phyloP scores from a whole-genome alignment of 1,140 invertebrate genomes.

The Linepithema humile region DNA sequence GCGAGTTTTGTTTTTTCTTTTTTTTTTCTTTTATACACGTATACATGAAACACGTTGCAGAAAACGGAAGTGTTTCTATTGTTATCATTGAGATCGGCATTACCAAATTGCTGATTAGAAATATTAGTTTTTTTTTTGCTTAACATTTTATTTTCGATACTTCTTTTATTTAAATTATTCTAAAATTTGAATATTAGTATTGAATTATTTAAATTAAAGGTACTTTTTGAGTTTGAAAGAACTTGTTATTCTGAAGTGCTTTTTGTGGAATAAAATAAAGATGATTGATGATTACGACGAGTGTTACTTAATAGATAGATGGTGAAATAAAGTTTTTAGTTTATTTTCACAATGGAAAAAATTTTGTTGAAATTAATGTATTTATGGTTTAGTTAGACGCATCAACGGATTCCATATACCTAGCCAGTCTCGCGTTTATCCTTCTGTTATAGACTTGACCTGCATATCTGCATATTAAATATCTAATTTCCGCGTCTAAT shows the following conservation, averaged over 20 bases:
- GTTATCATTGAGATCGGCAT: neutral
- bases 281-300: too few species aligned
- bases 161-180: conserved; percentile 36
- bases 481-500: conserved; percentile 68
- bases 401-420: conserved; percentile 5
- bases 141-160: neutral
- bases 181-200: neutral
- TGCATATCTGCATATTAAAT: conserved; percentile 21
- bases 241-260: neutral
- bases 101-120: neutral
- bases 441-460: conserved; percentile 69
- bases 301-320: neutral
- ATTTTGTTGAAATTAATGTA: too few species aligned
- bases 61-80: neutral
- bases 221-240: neutral
- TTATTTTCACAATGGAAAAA: too few species aligned
- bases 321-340: neutral
- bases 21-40: conserved; percentile 6
- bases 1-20: conserved; percentile 28
- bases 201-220: conserved; percentile 8
- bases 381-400: too few species aligned
- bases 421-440: conserved; percentile 42
- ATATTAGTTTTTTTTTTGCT: neutral
- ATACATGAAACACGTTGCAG: too few species aligned
- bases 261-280: neutral